phyloP scores from a whole-genome alignment of 2,113 vertebrate species.

The Chaenocephalus aceratus region DNA sequence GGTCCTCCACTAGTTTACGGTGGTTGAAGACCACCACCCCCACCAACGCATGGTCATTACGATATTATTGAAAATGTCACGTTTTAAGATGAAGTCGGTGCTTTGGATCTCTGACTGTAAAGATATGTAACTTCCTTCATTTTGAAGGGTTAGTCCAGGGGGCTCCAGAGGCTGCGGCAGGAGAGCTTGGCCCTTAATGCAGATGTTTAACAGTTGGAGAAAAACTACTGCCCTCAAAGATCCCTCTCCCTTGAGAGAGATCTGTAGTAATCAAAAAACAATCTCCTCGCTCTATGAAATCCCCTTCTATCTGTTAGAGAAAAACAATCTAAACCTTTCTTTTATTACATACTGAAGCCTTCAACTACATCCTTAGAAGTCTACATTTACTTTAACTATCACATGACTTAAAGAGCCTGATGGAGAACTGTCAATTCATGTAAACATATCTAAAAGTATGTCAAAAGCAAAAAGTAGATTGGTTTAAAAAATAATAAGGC shows the following conservation, averaged over 20 bases:
- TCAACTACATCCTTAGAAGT: not conserved
- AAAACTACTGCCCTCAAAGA: too few species aligned
- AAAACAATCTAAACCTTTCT: slow-evolving; percentile 11
- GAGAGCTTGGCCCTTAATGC: too few species aligned
- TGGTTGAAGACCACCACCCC: not conserved
- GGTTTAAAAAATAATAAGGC: slow-evolving; percentile 38
- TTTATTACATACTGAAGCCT: slow-evolving; percentile 23
- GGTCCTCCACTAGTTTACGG: slow-evolving; percentile 44
- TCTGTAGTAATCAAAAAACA: not conserved
- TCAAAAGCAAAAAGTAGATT: slow-evolving; percentile 3
- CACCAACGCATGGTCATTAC: too few species aligned
- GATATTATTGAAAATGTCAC: too few species aligned
- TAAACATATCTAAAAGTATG: not conserved
- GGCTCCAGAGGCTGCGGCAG: too few species aligned
- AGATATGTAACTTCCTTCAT: too few species aligned
- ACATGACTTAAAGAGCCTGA: slow-evolving; percentile 9
- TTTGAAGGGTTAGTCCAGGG: too few species aligned
- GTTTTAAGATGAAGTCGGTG: too few species aligned
- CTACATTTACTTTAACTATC: slow-evolving; percentile 9
- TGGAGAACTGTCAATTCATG: not conserved
- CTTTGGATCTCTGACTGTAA: too few species aligned
- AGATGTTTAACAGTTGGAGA: too few species aligned
- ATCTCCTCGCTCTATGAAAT: slow-evolving; percentile 31
- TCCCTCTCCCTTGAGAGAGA: too few species aligned
- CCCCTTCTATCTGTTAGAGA: not conserved